Conservation (phyloP, 2,888 invertebrate genomes). For the Hipparchia semele region DNA sequence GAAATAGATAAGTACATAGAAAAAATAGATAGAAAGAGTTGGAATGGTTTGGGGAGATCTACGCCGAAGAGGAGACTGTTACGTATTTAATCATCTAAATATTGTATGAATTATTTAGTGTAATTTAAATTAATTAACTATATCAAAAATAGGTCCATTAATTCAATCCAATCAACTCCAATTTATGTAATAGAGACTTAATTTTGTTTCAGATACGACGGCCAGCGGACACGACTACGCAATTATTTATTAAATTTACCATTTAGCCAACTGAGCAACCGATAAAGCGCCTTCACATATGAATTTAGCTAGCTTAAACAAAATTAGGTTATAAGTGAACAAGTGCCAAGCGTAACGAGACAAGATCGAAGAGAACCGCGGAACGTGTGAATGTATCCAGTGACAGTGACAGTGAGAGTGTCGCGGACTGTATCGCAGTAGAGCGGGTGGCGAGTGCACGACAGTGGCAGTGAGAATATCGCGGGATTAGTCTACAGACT, state of each 20-base stretch:
- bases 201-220: slow-evolving; percentile 71
- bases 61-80: too few species aligned
- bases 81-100: too few species aligned
- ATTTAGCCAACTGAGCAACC: slow-evolving; percentile 59
- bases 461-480: too few species aligned
- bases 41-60: too few species aligned
- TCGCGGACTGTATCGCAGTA: neutral
- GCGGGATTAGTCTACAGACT: too few species aligned
- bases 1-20: too few species aligned
- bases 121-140: too few species aligned
- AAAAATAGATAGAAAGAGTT: too few species aligned
- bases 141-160: too few species aligned
- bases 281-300: slow-evolving; percentile 71
- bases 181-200: neutral
- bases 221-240: slow-evolving; percentile 50
- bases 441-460: neutral
- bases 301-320: slow-evolving; percentile 63
- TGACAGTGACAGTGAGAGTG: slow-evolving; percentile 9
- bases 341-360: slow-evolving; percentile 55
- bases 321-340: slow-evolving; percentile 56
- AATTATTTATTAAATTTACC: slow-evolving; percentile 51
- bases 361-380: neutral
- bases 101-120: too few species aligned
- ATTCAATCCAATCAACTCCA: neutral
- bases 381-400: slow-evolving; percentile 11